phyloP scores from a whole-genome alignment of 2,888 invertebrate species.

The Emmelina monodactyla region DNA sequence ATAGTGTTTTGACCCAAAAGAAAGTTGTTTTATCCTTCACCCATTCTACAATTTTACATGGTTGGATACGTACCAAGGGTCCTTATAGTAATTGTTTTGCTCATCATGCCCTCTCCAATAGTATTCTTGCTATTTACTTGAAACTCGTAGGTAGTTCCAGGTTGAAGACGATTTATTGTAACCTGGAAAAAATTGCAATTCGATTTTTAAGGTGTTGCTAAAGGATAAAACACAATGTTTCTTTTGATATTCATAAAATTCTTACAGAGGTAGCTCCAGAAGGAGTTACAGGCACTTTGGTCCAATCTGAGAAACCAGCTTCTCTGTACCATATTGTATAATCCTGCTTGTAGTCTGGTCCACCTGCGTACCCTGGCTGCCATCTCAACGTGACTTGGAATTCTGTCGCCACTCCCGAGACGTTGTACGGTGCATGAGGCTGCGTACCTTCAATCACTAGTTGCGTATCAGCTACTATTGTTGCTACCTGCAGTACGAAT shows the following conservation, averaged over 20 bases:
- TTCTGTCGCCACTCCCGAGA: constrained; percentile 87
- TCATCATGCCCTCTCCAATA: constrained; percentile 95
- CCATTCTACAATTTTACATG: neutral
- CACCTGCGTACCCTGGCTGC: constrained; percentile 96
- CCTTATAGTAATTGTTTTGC: constrained; percentile 87
- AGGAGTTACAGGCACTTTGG: constrained; percentile 91
- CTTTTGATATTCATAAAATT: constrained; percentile 2
- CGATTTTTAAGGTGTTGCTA: no score
- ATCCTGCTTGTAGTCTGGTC: constrained; percentile 93
- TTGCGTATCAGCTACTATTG: constrained; percentile 90
- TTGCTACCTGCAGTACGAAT: constrained; percentile 71
- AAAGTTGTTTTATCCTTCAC: neutral
- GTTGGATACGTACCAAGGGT: constrained; percentile 79
- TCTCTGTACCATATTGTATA: constrained; percentile 95
- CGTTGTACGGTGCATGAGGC: constrained; percentile 96
- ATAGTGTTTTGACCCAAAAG: neutral
- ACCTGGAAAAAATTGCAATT: constrained; percentile 68
- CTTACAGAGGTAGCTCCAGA: constrained; percentile 79
- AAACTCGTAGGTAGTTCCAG: constrained; percentile 94
- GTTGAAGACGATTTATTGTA: constrained; percentile 88
- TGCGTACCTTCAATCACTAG: constrained; percentile 93
- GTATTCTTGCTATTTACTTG: constrained; percentile 95
- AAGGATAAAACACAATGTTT: neutral
- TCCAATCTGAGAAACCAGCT: constrained; percentile 89
- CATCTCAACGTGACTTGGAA: constrained; percentile 91